phyloP scores from a whole-genome alignment of 2,888 invertebrate genomes.

The Allacma fusca region DNA sequence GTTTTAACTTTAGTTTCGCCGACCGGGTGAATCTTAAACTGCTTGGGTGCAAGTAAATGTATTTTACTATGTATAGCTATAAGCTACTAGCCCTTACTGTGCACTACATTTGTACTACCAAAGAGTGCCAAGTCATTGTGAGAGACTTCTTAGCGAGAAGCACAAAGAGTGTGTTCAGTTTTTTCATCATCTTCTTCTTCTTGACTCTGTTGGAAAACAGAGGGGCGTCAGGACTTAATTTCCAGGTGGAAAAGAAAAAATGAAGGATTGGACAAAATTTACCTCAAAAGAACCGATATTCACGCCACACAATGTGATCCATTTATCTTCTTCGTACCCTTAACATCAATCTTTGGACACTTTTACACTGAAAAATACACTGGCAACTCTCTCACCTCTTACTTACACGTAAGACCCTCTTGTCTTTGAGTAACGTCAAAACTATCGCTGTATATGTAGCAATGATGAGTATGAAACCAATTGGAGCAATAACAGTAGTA shows the following conservation, averaged over 20 bases:
- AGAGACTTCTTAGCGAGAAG: conserved; percentile 34
- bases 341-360: conserved; percentile 45
- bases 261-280: conserved; percentile 47
- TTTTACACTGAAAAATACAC: conserved; percentile 46
- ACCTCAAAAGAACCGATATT: conserved; percentile 50
- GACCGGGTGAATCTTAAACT: neutral
- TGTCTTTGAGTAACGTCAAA: neutral
- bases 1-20: conserved; percentile 11
- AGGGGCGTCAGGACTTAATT: conserved; percentile 47
- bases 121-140: conserved; percentile 42
- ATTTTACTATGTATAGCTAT: too few relatives aligned
- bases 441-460: neutral
- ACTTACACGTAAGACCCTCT: neutral
- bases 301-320: conserved; percentile 60
- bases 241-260: conserved; percentile 44
- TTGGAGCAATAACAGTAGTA: conserved; percentile 12
- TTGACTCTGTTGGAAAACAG: conserved; percentile 43
- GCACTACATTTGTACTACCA: too few relatives aligned
- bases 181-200: conserved; percentile 33
- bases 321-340: conserved; percentile 58
- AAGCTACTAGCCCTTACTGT: too few relatives aligned
- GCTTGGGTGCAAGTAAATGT: neutral
- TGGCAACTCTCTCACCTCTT: conserved; percentile 40
- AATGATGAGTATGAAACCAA: conserved; percentile 8
- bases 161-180: conserved; percentile 40